Base-by-base conservation (phyloP, 1,140 invertebrate genomes). In the Panagrolaimus sp. region DNA sequence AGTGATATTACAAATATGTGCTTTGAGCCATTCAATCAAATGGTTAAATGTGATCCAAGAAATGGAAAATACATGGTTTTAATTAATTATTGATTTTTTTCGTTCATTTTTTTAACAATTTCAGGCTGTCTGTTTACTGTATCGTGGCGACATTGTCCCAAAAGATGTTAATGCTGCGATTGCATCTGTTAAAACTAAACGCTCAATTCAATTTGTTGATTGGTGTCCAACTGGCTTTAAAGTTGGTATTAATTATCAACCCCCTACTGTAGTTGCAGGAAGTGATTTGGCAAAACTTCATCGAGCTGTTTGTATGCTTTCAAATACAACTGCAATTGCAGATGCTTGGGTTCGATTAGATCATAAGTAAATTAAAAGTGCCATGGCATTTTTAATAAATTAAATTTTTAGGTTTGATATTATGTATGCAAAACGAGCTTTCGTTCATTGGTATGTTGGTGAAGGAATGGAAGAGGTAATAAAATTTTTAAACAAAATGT, bases 11-110 rank as follows among this genome's bases (percentile, higher is more conserved):
- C 90, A 55, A 90, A 90, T 81, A 88, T 89, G 46, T 90, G 90
- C 84, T 91, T 91, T 79, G 90, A 91, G 76, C 89, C 90, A 15
- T 88, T 88, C 24, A 91, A 90, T 83, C 90, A 91, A 86, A 91
- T 92, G 90, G 89, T 91, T 0, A 91, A 91, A 76, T 86, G 85
- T 72, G 85, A 85, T 71, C 84, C 85, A 12, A 72, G 84, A 26
- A 82, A 84, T 70, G 84, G 84, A 8, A 86, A 86, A 69, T 85
- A 86, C 68, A 90, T 92, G 90, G 71, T 52, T n/a, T n/a, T n/a
- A n/a, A n/a, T n/a, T n/a, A n/a, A n/a, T n/a, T n/a, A n/a, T n/a
- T n/a, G 7, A 7, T 38, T 38, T 38, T 38, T 38, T 38, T 38
- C 7, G 32, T 38, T 38, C 7, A 4, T 4, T 38, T 38, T 38